Evolutionary conservation across 2,888 invertebrate genomes (phyloP), one percentile per base, ranked within the genome.

Genomic region (Pyrrhosoma nymphula): DNA sequence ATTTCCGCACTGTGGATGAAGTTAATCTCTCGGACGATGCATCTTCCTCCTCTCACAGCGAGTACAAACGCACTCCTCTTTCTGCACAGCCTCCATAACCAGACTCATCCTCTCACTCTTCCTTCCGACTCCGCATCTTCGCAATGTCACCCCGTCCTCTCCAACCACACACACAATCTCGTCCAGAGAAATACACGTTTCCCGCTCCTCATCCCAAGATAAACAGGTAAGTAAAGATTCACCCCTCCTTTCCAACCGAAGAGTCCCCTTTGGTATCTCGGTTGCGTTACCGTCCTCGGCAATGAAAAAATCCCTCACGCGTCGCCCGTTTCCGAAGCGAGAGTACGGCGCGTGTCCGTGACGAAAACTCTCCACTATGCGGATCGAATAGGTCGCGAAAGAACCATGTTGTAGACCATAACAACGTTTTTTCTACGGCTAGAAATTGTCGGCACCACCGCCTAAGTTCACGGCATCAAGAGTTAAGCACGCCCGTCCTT

Each of bases 1-100:
- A 93, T 93, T 93, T 93, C 93, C 93, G 93, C 69, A 69, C 93
- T 93, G 93, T 69, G 69, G 93, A 93, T 93, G 93, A 75, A 93
- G 93, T 93, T 93, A 93, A 93, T 93, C 93, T 93, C 69, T 39
- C 16, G 69, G 47, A 14, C 93, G 69, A 93, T 93, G 93, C 69
- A 93, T 93, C 93, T 93, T 55, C 69, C 69, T 39, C 26, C 93
- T 93, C 63, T 69, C 63, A 16, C 35, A 60, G 47, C 69, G 47
- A 47, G 47, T 47, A 35, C 69, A 69, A 69, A 69, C 69, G 69
- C 69, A 26, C 69, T 82, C 75, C 75, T 30, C 82, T 35, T 35
- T 8, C 93, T 75, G 35, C 63, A 39, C 35, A 47, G 63, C 75
- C 91, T 35, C 91, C 63, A 63, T 60, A 23, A 23, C 56, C 56